Conservation (phyloP, 2,113 vertebrate species). For the Otis tarda region DNA sequence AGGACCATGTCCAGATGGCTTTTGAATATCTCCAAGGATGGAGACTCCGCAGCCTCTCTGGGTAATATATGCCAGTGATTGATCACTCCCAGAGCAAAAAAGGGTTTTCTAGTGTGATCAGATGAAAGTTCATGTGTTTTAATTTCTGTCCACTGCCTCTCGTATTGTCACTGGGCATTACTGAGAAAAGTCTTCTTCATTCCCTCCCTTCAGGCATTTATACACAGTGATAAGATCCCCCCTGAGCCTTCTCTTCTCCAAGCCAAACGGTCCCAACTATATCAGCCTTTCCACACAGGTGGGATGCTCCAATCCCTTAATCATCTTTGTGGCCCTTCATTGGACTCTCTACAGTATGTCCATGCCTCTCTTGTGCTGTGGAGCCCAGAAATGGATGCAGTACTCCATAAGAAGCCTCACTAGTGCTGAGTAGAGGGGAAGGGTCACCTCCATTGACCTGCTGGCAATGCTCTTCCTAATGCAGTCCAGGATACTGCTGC, state of each 20-base stretch:
- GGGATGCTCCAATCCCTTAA: not conserved
- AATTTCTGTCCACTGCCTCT: not conserved
- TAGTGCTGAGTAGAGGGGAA: not conserved
- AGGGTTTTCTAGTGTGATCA: not conserved
- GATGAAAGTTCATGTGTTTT: not conserved
- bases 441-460: rapidly evolving
- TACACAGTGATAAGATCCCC: not conserved
- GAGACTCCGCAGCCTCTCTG: not conserved
- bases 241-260: not conserved
- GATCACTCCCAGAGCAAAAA: not conserved
- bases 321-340: not conserved
- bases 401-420: not conserved
- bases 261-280: not conserved
- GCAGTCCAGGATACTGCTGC: not conserved
- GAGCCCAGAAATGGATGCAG: not conserved
- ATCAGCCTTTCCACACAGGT: not conserved
- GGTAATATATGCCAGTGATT: not conserved
- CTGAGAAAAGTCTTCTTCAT: not conserved
- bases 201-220: not conserved
- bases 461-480: not conserved
- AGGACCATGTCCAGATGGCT: not conserved
- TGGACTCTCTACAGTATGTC: not conserved
- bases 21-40: not conserved
- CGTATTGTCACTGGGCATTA: not conserved
- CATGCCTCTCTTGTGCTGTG: not conserved